Evolutionary conservation across 2,888 invertebrate genomes (phyloP).

Genomic region (Drosophila tanythrix): DNA sequence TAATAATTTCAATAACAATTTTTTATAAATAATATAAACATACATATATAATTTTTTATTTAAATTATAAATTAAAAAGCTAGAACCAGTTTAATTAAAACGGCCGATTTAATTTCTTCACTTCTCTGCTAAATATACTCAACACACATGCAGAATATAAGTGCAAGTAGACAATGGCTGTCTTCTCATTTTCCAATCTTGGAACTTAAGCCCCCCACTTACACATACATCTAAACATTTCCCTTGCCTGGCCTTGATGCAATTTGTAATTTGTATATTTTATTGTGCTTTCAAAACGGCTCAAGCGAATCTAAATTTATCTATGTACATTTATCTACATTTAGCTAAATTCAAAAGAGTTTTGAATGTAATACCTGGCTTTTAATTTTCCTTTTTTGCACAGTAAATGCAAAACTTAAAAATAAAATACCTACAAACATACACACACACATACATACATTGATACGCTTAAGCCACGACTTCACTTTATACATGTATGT

Average conservation of each 20-base stretch:
- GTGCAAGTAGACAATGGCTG: neutral
- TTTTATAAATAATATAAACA: neutral
- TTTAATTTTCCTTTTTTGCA: constrained; percentile 2
- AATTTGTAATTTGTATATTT: neutral
- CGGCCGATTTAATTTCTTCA: neutral
- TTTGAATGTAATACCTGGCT: constrained; percentile 17
- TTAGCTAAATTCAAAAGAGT: neutral
- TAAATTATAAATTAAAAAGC: neutral
- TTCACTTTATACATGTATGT: neutral
- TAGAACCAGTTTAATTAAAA: neutral
- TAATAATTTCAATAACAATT: neutral
- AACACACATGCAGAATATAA: neutral
- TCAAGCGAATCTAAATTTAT: constrained; percentile 34
- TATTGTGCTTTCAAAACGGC: constrained; percentile 33
- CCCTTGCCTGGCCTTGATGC: constrained; percentile 28
- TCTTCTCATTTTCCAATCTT: neutral
- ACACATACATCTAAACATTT: neutral
- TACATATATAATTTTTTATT: neutral
- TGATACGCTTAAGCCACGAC: constrained; percentile 10
- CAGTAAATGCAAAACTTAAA: neutral
- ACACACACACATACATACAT: neutral
- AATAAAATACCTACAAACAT: neutral
- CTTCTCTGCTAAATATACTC: neutral
- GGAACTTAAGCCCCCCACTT: neutral
- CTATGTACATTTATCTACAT: neutral